These are phyloP conservation scores for Bungarus multicinctus DNA, from an alignment of 2,113 vertebrate genomes.

Conservation along the genomic window DNA sequence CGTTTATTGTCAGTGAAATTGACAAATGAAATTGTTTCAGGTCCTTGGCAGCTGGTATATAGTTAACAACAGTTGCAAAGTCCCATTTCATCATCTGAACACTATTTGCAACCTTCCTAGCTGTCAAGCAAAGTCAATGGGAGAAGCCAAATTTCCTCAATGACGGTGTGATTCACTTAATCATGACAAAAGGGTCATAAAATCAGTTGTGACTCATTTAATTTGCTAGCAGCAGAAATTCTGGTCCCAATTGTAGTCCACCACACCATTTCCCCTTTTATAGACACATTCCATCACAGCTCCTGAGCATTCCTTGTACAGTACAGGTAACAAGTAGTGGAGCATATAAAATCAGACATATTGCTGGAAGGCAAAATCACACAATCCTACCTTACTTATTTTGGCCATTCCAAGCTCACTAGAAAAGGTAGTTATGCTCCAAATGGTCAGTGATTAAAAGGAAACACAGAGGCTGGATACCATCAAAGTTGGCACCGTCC, in stretches of 20 bases:
- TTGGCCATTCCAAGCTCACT: background rate
- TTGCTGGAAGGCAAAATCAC: background rate
- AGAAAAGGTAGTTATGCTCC: background rate
- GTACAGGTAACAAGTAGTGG: background rate
- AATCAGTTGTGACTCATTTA: background rate
- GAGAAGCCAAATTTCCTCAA: too few species aligned
- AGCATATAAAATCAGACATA: background rate
- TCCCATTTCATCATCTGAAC: too few species aligned
- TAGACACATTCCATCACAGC: background rate
- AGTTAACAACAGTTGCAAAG: too few species aligned
- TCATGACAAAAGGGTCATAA: too few species aligned
- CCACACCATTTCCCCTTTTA: background rate
- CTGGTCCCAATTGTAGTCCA: background rate
- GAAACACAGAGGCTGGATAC: too few species aligned
- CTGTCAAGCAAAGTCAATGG: too few species aligned
- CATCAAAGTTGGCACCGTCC: too few species aligned
- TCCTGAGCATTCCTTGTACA: background rate
- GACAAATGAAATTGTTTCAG: too few species aligned
- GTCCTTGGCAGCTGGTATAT: too few species aligned
- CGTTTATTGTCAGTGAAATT: too few species aligned
- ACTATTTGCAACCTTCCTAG: too few species aligned
- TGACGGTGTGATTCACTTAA: too few species aligned
- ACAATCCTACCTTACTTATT: background rate
- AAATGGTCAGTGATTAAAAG: background rate
- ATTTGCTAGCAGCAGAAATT: background rate